phyloP scores from a whole-genome alignment of 2,888 invertebrate species.

The Seira musarum region DNA sequence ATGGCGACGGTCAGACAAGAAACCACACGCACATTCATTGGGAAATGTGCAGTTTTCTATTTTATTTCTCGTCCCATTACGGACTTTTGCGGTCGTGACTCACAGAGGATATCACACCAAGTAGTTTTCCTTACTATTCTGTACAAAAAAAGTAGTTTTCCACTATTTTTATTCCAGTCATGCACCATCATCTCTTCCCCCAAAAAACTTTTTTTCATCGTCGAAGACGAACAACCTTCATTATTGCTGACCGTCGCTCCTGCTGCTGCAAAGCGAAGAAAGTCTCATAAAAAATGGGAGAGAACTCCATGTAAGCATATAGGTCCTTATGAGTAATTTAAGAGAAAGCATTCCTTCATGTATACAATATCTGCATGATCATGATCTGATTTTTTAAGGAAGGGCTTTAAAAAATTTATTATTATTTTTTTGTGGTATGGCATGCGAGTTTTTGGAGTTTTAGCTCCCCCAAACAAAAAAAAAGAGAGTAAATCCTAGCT shows the following conservation, averaged over 20 bases:
- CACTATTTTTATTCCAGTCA: constrained; percentile 41
- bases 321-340: constrained; percentile 7
- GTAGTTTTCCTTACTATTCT: not conserved
- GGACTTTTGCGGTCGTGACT: constrained; percentile 6
- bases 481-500: no score
- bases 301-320: not conserved
- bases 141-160: not conserved
- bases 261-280: constrained; percentile 2
- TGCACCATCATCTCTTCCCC: constrained; percentile 6
- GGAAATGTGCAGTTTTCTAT: constrained; percentile 26
- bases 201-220: not conserved
- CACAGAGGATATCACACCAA: not conserved
- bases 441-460: not conserved
- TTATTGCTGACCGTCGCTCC: constrained; percentile 9
- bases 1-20: constrained; percentile 13
- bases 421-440: not conserved
- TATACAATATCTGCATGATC: not conserved
- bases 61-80: not conserved
- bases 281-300: not conserved
- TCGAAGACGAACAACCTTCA: constrained; percentile 17
- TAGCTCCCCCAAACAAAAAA: not conserved
- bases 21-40: constrained; percentile 37
- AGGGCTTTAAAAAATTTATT: not conserved
- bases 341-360: not conserved
- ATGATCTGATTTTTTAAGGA: not conserved